phyloP scores from a whole-genome alignment of 2,888 invertebrate genomes.

The Drosophila leonis region DNA sequence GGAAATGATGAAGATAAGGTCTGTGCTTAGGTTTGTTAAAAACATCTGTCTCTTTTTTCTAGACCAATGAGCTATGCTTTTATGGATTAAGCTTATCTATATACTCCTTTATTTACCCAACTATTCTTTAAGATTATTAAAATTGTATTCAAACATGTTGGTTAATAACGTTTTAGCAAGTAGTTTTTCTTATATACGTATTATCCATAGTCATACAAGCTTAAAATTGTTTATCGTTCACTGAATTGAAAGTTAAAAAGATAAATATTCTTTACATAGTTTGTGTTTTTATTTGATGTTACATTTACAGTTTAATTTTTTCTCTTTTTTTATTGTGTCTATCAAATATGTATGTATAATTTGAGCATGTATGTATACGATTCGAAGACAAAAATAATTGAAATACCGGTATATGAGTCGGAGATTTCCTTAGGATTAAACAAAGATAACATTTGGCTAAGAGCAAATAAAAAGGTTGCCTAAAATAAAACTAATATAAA shows the following conservation, averaged over 20 bases:
- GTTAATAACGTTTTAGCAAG: not conserved
- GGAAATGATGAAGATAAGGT: not conserved
- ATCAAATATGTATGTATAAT: not conserved
- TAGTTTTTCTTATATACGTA: not conserved
- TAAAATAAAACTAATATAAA: too few species aligned
- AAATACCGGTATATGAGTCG: not conserved
- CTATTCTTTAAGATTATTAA: constrained; percentile 1
- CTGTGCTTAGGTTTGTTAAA: not conserved
- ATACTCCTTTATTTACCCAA: not conserved
- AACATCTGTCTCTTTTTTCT: not conserved
- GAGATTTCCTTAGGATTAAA: too few species aligned
- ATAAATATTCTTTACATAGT: not conserved
- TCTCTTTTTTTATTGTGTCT: not conserved
- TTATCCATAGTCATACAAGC: not conserved
- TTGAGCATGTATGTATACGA: not conserved
- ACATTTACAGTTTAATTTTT: not conserved
- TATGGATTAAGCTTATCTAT: not conserved
- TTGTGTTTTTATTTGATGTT: not conserved
- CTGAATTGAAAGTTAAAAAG: not conserved
- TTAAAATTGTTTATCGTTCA: not conserved
- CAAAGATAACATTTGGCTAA: too few species aligned
- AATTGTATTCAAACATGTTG: constrained; percentile 11
- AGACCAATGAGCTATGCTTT: not conserved
- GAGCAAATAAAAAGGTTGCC: too few species aligned
- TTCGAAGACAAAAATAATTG: not conserved